A percentile compares a stretch with the other conserved stretches of the same genome.
These are phyloP conservation scores for Tenthredo distinguenda DNA, from an alignment of 2,888 invertebrate species.

Conservation along the genomic window DNA sequence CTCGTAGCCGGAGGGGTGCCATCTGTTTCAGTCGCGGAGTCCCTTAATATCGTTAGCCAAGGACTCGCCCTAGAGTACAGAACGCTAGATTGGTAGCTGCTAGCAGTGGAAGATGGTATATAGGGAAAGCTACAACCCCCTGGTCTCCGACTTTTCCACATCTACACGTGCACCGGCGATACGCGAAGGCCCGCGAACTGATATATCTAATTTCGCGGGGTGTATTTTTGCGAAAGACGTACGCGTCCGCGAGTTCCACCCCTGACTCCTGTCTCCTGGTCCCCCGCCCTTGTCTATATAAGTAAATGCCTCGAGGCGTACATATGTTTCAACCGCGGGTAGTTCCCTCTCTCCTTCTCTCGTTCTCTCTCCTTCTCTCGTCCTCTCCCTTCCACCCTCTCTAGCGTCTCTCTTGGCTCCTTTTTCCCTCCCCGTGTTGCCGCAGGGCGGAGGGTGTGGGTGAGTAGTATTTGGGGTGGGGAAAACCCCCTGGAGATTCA, in stretches of 20 bases:
- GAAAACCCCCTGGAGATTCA: conserved; percentile 66
- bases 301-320: conserved; percentile 43
- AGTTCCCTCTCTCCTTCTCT: neutral
- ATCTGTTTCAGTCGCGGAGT: conserved; percentile 74
- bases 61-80: conserved; percentile 14
- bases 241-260: neutral
- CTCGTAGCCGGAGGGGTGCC: conserved; percentile 74
- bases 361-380: neutral
- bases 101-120: conserved; percentile 33
- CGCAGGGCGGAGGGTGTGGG: conserved; percentile 43
- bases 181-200: conserved; percentile 52
- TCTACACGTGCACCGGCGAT: neutral
- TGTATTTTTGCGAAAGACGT: conserved; percentile 29
- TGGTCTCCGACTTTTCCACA: neutral
- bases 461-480: conserved; percentile 45
- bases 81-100: conserved; percentile 56
- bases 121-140: neutral
- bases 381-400: neutral
- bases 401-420: neutral
- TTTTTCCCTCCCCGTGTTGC: neutral
- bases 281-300: neutral
- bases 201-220: conserved; percentile 33
- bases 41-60: conserved; percentile 62
- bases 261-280: neutral
- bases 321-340: conserved; percentile 40